Conservation (phyloP, 92 coral and sea anemone species). For the Phenganax stokvisi region DNA sequence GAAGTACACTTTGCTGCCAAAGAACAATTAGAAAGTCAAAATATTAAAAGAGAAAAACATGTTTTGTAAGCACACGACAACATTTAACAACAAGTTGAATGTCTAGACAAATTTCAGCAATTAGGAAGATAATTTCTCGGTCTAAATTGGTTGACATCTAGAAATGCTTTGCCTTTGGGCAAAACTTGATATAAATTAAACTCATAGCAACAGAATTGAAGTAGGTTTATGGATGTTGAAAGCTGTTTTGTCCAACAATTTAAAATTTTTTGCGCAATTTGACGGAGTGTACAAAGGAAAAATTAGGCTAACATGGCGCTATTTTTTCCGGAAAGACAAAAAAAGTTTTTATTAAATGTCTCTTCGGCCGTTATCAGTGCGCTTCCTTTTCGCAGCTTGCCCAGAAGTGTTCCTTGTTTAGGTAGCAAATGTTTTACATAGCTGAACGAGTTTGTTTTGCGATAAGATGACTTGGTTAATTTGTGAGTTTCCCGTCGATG, state of each 20-base stretch:
- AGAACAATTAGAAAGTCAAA: not conserved
- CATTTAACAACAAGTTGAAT: not conserved
- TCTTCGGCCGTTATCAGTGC: not conserved
- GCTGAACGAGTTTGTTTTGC: constrained; percentile 4
- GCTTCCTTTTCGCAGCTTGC: not conserved
- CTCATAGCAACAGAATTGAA: not conserved
- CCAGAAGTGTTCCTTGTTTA: not conserved
- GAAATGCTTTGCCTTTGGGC: not conserved
- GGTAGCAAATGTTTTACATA: constrained; percentile 3
- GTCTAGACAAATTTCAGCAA: constrained; percentile 1
- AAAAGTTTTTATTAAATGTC: not conserved
- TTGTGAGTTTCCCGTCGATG: constrained; percentile 4
- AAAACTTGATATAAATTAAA: not conserved
- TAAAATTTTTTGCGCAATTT: not conserved
- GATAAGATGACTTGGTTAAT: constrained; percentile 1
- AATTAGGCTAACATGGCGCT: not conserved
- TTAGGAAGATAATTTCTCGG: not conserved
- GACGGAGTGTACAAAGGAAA: not conserved
- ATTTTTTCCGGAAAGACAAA: not conserved
- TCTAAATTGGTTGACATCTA: not conserved
- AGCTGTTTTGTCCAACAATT: not conserved
- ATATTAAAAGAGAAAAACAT: not conserved
- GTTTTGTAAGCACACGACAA: not conserved
- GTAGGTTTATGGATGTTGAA: not conserved
- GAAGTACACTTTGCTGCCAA: not conserved